Percentiles rank a stretch among this genome's conserved stretches.
Evolutionary conservation across 92 coral and sea anemone genomes (phyloP).

Genomic region (Paragorgia papillata): DNA sequence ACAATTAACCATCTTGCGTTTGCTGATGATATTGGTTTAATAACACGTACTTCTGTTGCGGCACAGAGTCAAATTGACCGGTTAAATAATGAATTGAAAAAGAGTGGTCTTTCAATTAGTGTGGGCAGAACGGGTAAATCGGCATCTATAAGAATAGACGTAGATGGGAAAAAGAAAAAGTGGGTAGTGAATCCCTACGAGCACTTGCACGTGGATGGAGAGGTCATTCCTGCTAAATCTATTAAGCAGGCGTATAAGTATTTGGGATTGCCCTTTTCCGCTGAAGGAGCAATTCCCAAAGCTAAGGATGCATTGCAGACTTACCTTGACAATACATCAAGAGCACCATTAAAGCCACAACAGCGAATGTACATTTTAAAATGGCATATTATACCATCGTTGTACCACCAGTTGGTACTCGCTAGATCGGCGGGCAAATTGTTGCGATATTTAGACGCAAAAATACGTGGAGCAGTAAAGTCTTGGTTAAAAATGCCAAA

Average conservation of each 20-base stretch:
- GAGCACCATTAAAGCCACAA: no score
- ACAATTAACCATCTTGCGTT: slow-evolving; percentile 13
- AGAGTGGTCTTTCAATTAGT: slow-evolving; percentile 23
- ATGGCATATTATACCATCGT: no score
- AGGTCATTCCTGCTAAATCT: slow-evolving; percentile 5
- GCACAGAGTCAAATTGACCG: neutral
- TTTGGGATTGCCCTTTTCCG: no score
- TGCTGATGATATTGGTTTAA: slow-evolving; percentile 28
- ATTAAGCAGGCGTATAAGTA: slow-evolving; percentile 5
- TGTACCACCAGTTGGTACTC: no score
- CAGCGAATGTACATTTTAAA: no score
- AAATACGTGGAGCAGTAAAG: no score
- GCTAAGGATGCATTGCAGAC: no score
- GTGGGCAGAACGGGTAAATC: slow-evolving; percentile 29
- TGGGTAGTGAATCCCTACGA: slow-evolving; percentile 33
- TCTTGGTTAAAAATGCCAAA: no score
- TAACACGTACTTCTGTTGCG: neutral
- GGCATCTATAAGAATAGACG: slow-evolving; percentile 21
- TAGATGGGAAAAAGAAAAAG: slow-evolving; percentile 29
- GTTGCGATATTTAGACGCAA: no score
- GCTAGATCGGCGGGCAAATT: no score
- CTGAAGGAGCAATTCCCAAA: no score
- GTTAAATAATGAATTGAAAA: neutral
- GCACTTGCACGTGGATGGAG: neutral
- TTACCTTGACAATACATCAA: no score